phyloP scores from a whole-genome alignment of 2,113 vertebrate genomes.

The Ivindomyrus marchei region DNA sequence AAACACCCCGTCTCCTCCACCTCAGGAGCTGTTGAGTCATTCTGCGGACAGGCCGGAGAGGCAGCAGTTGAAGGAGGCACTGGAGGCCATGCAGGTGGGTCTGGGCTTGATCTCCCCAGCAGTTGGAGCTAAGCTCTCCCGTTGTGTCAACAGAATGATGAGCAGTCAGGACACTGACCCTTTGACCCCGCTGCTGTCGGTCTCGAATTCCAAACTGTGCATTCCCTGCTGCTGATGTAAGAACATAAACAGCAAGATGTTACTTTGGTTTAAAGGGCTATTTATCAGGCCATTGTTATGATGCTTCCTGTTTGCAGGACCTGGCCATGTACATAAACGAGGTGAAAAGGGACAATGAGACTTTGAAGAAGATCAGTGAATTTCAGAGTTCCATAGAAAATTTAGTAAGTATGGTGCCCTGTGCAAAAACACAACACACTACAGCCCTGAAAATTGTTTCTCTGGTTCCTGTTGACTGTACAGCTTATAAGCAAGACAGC shows the following conservation, averaged over 20 bases:
- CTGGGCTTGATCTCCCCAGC: background rate
- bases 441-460: background rate
- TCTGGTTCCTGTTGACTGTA: background rate
- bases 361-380: conserved; percentile 93
- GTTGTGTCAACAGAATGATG: background rate
- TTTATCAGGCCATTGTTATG: background rate
- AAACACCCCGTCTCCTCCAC: background rate
- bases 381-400: conserved; percentile 97
- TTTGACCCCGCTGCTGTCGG: background rate
- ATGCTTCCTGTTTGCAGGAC: conserved; percentile 61
- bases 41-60: conserved; percentile 80
- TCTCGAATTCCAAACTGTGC: background rate
- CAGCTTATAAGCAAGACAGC: background rate
- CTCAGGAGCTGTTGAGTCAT: conserved; percentile 86
- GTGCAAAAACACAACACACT: background rate
- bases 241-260: background rate
- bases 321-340: conserved; percentile 98
- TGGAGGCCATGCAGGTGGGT: conserved; percentile 95
- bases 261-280: background rate
- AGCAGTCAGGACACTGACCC: background rate
- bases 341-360: conserved; percentile 96
- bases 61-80: conserved; percentile 85
- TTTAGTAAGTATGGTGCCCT: conserved; percentile 64
- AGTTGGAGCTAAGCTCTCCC: background rate
- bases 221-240: background rate